These are phyloP conservation scores for Oreohelix idahoensis DNA, from an alignment of 1,140 invertebrate genomes.

Conservation along the genomic window DNA sequence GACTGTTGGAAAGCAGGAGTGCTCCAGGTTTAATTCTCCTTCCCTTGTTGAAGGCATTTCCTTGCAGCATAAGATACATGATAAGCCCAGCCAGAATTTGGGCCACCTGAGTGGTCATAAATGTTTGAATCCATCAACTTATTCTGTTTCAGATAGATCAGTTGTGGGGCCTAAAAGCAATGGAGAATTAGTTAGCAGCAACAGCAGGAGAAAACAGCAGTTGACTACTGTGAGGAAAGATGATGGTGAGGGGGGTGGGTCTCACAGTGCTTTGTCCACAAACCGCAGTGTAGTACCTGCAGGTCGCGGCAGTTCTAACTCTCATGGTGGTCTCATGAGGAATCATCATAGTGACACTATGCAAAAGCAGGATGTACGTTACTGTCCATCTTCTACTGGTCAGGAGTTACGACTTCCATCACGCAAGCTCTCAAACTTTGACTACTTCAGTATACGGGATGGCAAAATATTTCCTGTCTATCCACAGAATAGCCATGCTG, in stretches of 20 bases:
- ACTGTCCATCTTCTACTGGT: background rate
- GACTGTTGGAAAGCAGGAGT: background rate
- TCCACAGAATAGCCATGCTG: background rate
- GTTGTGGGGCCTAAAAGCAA: background rate
- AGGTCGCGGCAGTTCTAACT: background rate
- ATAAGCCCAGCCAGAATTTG: background rate
- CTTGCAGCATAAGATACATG: background rate
- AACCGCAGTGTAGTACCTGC: background rate
- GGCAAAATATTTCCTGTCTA: background rate
- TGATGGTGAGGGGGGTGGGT: background rate
- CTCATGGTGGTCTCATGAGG: background rate
- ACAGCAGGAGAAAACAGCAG: constrained; percentile 18
- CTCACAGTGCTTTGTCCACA: background rate
- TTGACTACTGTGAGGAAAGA: constrained; percentile 17
- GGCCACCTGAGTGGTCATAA: background rate
- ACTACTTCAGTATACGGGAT: constrained; percentile 22
- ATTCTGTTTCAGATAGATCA: background rate
- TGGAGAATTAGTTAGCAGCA: background rate
- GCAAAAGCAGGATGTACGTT: background rate
- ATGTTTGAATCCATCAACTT: background rate
- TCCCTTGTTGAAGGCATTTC: background rate
- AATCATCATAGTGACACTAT: background rate
- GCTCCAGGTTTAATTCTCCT: background rate
- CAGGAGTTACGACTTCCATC: background rate
- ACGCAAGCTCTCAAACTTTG: constrained; percentile 10